Percentiles rank a stretch among this genome's conserved stretches.
These are phyloP conservation scores for Suncus etruscus DNA, from an alignment of 2,113 vertebrate genomes.

Conservation along the genomic window DNA sequence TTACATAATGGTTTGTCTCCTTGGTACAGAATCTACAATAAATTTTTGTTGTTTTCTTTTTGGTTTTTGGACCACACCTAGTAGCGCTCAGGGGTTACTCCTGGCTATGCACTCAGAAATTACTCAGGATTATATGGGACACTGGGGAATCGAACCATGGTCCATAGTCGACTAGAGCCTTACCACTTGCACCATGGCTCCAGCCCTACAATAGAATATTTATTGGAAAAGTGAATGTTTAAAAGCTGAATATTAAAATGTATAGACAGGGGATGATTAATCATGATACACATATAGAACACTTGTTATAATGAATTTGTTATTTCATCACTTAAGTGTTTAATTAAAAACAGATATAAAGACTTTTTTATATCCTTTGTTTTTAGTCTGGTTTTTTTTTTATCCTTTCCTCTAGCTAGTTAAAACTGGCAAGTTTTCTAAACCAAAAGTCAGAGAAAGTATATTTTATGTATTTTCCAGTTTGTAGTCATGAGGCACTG, in stretches of 20 bases:
- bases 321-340: not conserved
- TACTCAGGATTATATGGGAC: no score
- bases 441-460: not conserved
- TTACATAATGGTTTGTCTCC: no score
- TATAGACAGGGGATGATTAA: not conserved
- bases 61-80: no score
- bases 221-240: not conserved
- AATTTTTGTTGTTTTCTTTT: no score
- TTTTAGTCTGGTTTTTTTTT: not conserved
- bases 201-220: not conserved
- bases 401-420: not conserved
- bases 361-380: not conserved
- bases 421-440: conserved; percentile 56
- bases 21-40: no score
- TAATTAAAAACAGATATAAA: not conserved
- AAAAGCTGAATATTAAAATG: not conserved
- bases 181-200: no score
- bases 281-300: not conserved
- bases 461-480: not conserved
- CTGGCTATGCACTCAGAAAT: no score
- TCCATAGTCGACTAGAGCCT: no score
- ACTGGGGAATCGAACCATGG: no score
- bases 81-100: no score
- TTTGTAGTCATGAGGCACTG: conserved; percentile 40
- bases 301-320: not conserved